Evolutionary conservation across 1,140 invertebrate genomes (phyloP).

Genomic region (Cydia strobilella): DNA sequence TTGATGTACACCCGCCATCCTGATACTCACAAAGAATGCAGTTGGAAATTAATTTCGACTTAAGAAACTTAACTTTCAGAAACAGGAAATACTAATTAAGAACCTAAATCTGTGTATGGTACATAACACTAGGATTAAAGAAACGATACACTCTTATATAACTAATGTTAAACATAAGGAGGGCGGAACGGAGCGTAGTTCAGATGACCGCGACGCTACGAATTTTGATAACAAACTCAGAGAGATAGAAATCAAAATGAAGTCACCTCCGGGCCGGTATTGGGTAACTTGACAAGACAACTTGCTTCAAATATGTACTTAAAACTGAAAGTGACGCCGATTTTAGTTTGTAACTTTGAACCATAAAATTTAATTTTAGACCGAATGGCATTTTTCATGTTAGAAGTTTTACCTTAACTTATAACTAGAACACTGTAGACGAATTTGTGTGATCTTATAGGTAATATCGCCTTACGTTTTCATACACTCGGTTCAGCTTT

Average conservation of each 20-base stretch:
- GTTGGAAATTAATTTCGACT: neutral
- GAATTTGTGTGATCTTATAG: too few relatives aligned
- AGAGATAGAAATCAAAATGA: conserved; percentile 31
- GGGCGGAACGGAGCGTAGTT: conserved; percentile 19
- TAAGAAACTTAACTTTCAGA: neutral
- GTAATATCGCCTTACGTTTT: too few relatives aligned
- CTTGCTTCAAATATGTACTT: neutral
- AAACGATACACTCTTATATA: neutral
- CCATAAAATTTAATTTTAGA: too few relatives aligned
- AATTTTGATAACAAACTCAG: conserved; percentile 32
- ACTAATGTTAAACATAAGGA: conserved; percentile 8
- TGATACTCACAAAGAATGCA: neutral
- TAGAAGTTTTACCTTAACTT: too few relatives aligned
- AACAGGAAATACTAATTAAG: neutral
- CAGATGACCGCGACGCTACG: conserved; percentile 18
- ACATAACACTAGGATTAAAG: neutral
- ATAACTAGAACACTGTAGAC: too few relatives aligned
- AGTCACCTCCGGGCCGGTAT: neutral
- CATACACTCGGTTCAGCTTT: too few relatives aligned
- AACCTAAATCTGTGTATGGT: conserved; percentile 16
- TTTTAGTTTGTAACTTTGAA: neutral
- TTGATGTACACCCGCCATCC: too few relatives aligned
- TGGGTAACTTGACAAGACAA: neutral
- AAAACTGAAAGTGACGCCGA: neutral
- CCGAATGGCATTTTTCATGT: too few relatives aligned